Evolutionary conservation across 1,140 invertebrate species (phyloP).

Genomic region (Panulirus ornatus): DNA sequence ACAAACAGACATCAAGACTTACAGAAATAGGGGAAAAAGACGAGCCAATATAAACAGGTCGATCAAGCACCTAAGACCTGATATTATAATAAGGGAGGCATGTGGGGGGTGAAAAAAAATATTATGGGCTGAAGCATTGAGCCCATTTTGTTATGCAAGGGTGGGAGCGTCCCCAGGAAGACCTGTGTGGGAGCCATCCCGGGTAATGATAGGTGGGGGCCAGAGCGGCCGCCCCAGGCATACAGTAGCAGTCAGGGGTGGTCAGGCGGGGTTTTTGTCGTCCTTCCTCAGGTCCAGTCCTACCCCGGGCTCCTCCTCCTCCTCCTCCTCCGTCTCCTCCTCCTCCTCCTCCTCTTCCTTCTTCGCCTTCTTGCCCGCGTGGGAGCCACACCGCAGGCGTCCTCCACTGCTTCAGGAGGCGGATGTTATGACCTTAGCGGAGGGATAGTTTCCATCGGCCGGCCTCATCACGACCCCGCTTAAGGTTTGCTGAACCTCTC

Average conservation of each 20-base stretch:
- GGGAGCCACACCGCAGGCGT: conserved; percentile 49
- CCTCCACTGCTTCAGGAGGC: conserved; percentile 45
- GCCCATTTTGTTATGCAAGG: conserved; percentile 52
- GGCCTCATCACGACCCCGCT: conserved; percentile 43
- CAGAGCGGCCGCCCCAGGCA: conserved; percentile 41
- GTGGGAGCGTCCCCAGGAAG: conserved; percentile 34
- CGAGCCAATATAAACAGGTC: neutral
- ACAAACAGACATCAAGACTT: neutral
- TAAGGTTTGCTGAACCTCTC: neutral
- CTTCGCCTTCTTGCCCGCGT: conserved; percentile 30
- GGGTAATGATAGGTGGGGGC: conserved; percentile 54
- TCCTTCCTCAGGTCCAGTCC: conserved; percentile 53
- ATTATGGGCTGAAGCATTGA: conserved; percentile 2
- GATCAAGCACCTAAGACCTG: neutral
- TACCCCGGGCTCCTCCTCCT: conserved; percentile 44
- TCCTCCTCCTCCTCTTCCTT: neutral
- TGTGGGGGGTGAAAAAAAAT: conserved; percentile 13
- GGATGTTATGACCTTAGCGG: conserved; percentile 55
- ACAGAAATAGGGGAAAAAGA: neutral
- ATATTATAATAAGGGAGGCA: neutral
- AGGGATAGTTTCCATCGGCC: conserved; percentile 32
- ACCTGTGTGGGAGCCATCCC: conserved; percentile 50
- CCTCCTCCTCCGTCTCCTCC: conserved; percentile 11
- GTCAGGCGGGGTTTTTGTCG: conserved; percentile 61
- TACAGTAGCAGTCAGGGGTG: conserved; percentile 68